Conservation (phyloP, 2,797 vertebrate genomes). For the Cynopterus sphinx region DNA sequence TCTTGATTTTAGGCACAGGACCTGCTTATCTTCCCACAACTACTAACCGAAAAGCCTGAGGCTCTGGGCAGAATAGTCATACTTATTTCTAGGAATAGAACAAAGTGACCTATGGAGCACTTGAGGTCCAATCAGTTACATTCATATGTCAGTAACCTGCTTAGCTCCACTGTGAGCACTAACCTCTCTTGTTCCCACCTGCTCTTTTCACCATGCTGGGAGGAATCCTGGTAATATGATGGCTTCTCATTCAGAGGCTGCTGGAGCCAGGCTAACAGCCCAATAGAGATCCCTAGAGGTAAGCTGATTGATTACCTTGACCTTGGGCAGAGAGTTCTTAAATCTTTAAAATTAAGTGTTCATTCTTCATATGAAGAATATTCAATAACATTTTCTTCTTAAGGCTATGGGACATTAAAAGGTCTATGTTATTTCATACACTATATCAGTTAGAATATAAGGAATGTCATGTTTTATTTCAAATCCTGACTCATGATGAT, state of each 20-base stretch:
- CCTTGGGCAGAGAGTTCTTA: slow-evolving; percentile 22
- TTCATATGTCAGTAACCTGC: neutral
- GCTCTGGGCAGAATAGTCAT: neutral
- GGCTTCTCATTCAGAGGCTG: neutral
- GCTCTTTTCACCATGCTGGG: neutral
- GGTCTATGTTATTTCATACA: neutral
- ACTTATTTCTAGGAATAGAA: neutral
- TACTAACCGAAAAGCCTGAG: neutral
- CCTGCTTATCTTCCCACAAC: neutral
- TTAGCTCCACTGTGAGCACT: neutral
- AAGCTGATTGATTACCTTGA: neutral
- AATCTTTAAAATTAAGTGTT: slow-evolving; percentile 37
- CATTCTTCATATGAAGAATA: neutral
- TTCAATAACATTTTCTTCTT: slow-evolving; percentile 13
- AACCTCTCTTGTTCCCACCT: neutral
- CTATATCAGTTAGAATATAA: slow-evolving; percentile 61
- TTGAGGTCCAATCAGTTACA: neutral
- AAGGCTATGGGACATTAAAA: slow-evolving; percentile 12
- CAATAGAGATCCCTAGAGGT: neutral
- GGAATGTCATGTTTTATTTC: slow-evolving; percentile 13
- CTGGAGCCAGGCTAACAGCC: neutral
- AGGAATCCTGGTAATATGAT: neutral
- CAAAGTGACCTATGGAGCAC: neutral
- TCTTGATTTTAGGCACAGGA: neutral
- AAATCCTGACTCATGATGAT: neutral